Conservation (phyloP, 2,888 invertebrate species). For the Pyrrhia umbra region DNA sequence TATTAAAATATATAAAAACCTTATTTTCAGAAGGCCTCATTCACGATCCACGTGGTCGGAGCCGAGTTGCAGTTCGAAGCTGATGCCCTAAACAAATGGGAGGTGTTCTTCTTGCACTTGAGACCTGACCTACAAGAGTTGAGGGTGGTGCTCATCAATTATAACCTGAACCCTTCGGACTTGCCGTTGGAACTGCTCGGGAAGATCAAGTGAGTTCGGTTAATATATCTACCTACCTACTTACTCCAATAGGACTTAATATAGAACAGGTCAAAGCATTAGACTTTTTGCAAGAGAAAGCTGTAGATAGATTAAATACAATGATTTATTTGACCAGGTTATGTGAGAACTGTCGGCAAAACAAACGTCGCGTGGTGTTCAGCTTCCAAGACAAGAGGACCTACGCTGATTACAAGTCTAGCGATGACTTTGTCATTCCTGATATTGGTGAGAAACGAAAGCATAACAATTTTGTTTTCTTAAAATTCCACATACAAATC, state of each 20-base stretch:
- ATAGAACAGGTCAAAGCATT: too few species aligned
- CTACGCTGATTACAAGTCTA: slow-evolving; percentile 88
- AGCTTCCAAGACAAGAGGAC: slow-evolving; percentile 88
- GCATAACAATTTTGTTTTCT: neutral
- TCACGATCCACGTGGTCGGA: slow-evolving; percentile 90
- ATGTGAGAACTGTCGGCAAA: slow-evolving; percentile 87
- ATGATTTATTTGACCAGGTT: slow-evolving; percentile 77
- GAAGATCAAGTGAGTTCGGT: slow-evolving; percentile 86
- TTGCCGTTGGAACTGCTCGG: slow-evolving; percentile 90
- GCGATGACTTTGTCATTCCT: slow-evolving; percentile 86
- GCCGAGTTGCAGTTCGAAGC: slow-evolving; percentile 94
- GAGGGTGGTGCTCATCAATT: slow-evolving; percentile 91
- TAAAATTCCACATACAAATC: neutral
- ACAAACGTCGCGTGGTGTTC: slow-evolving; percentile 87
- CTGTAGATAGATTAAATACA: too few species aligned
- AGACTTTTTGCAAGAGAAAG: too few species aligned
- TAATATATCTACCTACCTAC: neutral
- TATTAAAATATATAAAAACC: neutral
- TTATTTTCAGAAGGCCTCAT: slow-evolving; percentile 72
- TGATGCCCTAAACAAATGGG: slow-evolving; percentile 92
- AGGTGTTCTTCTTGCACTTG: slow-evolving; percentile 92
- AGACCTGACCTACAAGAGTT: slow-evolving; percentile 89
- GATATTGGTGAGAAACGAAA: slow-evolving; percentile 87
- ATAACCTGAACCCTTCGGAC: slow-evolving; percentile 91
- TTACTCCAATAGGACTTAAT: neutral